These are phyloP conservation scores for Ormyrus labotus DNA, from an alignment of 2,888 invertebrate genomes.

Conservation along the genomic window DNA sequence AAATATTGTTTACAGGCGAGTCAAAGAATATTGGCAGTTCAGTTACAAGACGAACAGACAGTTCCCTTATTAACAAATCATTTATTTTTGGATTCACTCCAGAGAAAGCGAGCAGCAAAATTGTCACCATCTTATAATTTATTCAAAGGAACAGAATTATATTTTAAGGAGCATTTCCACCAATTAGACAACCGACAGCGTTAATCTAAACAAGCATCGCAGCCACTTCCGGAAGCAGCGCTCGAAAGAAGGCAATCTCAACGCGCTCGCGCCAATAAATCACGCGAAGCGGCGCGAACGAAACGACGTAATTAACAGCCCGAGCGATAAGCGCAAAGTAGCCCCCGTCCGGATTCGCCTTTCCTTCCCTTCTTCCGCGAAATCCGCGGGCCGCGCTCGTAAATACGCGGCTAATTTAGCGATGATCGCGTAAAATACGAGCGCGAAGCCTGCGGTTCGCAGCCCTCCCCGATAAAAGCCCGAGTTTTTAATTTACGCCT, in stretches of 20 bases:
- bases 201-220: no score
- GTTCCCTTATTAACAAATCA: no score
- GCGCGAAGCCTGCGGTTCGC: not conserved
- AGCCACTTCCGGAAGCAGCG: no score
- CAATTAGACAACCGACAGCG: no score
- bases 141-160: no score
- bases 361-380: not conserved
- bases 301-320: slow-evolving; percentile 19
- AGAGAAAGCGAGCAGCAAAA: no score
- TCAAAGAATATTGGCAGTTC: no score
- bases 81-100: no score
- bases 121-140: no score
- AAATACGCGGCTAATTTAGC: slow-evolving; percentile 40
- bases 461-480: slow-evolving; percentile 5
- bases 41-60: no score
- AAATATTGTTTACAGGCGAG: no score
- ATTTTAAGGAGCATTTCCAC: no score
- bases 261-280: not conserved
- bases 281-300: not conserved
- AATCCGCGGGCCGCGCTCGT: not conserved
- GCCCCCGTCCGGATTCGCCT: not conserved
- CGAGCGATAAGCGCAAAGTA: not conserved
- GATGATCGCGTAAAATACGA: slow-evolving; percentile 10
- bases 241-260: not conserved
- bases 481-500: not conserved